Evolutionary conservation across 2,888 invertebrate genomes (phyloP).

Genomic region (Quadroppia sp.): DNA sequence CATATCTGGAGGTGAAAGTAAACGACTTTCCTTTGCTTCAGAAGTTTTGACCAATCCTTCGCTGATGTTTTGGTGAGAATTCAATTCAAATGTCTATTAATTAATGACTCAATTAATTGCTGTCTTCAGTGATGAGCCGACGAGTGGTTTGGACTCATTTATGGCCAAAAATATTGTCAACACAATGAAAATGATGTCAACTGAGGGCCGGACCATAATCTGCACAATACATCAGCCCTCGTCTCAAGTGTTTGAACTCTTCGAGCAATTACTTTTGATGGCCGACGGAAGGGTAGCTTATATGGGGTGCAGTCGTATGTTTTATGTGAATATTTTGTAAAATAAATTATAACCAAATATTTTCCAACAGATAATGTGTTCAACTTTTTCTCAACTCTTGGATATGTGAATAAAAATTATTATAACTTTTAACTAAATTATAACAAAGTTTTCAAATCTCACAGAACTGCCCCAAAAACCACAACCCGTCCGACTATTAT

Average conservation of each 20-base stretch:
- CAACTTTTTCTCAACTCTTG: slow-evolving; percentile 52
- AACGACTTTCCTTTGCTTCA: slow-evolving; percentile 90
- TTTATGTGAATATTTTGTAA: not conserved
- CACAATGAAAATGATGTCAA: slow-evolving; percentile 57
- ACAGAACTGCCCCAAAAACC: slow-evolving; percentile 54
- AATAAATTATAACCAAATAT: slow-evolving; percentile 46
- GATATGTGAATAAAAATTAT: slow-evolving; percentile 46
- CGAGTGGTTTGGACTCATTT: slow-evolving; percentile 91
- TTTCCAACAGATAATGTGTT: slow-evolving; percentile 50
- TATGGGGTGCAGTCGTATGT: slow-evolving; percentile 53
- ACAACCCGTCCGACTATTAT: slow-evolving; percentile 57
- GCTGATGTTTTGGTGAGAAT: slow-evolving; percentile 72
- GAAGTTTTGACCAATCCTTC: slow-evolving; percentile 92
- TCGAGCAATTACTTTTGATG: slow-evolving; percentile 57
- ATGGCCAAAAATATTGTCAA: slow-evolving; percentile 92
- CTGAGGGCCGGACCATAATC: slow-evolving; percentile 56
- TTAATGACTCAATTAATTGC: not conserved
- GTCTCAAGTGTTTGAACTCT: slow-evolving; percentile 56
- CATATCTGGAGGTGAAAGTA: slow-evolving; percentile 93
- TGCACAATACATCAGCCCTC: slow-evolving; percentile 60
- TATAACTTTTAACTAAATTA: not conserved
- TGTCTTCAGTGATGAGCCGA: slow-evolving; percentile 86
- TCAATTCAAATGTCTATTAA: not conserved
- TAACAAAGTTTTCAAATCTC: not conserved
- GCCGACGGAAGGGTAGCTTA: slow-evolving; percentile 58